A percentile compares a stretch with the other conserved stretches of the same genome.
These are phyloP conservation scores for Ceratoteleas bidentatus DNA, from an alignment of 1,140 invertebrate genomes.

Conservation along the genomic window DNA sequence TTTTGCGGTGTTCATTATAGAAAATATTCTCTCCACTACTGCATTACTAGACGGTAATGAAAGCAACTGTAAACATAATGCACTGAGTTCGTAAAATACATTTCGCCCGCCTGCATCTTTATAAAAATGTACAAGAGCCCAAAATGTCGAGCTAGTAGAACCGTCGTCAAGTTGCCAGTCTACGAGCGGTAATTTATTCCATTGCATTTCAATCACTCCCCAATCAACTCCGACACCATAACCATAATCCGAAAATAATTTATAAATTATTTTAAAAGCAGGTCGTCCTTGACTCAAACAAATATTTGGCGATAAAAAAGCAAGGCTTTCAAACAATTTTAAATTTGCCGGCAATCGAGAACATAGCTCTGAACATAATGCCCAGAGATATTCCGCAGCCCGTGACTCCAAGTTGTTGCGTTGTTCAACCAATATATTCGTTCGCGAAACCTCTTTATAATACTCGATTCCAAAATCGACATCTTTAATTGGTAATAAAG, in stretches of 20 bases:
- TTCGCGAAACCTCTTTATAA: conserved; percentile 18
- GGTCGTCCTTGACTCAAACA: conserved; percentile 10
- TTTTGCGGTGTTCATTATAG: conserved; percentile 10
- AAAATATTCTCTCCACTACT: conserved; percentile 14
- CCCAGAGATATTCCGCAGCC: conserved; percentile 1
- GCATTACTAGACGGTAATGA: conserved; percentile 17
- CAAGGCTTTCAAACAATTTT: neutral
- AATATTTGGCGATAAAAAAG: conserved; percentile 10
- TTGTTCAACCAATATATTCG: conserved; percentile 3
- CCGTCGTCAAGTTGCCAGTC: conserved; percentile 8
- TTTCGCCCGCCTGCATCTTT: conserved; percentile 6
- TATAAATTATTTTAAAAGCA: conserved; percentile 6
- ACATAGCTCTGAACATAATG: neutral
- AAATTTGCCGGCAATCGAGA: conserved; percentile 1
- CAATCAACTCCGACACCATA: neutral
- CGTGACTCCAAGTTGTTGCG: conserved; percentile 3
- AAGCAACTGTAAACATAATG: neutral
- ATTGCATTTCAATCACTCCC: conserved; percentile 7
- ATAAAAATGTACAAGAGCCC: neutral
- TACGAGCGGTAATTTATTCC: conserved; percentile 1
- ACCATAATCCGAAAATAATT: neutral
- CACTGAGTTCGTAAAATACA: conserved; percentile 2
- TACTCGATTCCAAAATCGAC: conserved; percentile 53
- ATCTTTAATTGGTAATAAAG: conserved; percentile 33
- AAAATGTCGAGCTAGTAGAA: neutral